Base-by-base conservation (phyloP, 2,797 vertebrate genomes). In the Gallinago nigripennis region DNA sequence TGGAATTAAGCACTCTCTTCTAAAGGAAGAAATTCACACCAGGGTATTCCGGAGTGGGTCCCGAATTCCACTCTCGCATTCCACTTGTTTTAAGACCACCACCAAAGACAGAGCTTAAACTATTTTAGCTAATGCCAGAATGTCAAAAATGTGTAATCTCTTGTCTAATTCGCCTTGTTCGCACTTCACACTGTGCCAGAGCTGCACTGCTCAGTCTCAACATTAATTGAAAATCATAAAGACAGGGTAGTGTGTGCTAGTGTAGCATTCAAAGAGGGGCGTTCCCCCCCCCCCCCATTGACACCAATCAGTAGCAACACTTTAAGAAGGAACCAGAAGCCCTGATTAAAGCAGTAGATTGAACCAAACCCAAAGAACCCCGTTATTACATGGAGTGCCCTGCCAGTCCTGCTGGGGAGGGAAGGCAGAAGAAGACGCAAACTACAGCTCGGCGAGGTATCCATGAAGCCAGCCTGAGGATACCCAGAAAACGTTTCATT, bases 1-100 rank as follows among this genome's bases (percentile, higher is more conserved):
- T 94, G 84, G 96, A 97, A 96, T 97, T 95, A 96, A 95, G 77
- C 68, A 53, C 93, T 88, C 86, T 91, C 84, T 92, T 96, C 92
- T 92, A 94, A 96, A 90, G 90, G 88, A 91, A 95, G 94, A 97
- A 96, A 97, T 91, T 96, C 90, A 79, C 94, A 93, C 95, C 88
- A 85, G 73, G 77, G 60, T 97, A 95, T 82, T 95, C 78, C 41
- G 0, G 79, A 96, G 78, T 77, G 2, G 1, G 89, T 85, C 93
- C 88, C 2, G n/a, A 94, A 95, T 92, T 96, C 96, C 95, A 96
- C 94, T 91, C 92, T 92, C 24, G 0, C 94, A 96, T 98, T 97
- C 94, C 91, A 46, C 72, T 96, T 94, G 39, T 82, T 94, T 77
- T 80, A 81, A 96, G 95, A 94, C 95, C 94, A 96, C 87, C 94